Conservation (phyloP, 1,140 invertebrate species). For the Cotesia chilonis region DNA sequence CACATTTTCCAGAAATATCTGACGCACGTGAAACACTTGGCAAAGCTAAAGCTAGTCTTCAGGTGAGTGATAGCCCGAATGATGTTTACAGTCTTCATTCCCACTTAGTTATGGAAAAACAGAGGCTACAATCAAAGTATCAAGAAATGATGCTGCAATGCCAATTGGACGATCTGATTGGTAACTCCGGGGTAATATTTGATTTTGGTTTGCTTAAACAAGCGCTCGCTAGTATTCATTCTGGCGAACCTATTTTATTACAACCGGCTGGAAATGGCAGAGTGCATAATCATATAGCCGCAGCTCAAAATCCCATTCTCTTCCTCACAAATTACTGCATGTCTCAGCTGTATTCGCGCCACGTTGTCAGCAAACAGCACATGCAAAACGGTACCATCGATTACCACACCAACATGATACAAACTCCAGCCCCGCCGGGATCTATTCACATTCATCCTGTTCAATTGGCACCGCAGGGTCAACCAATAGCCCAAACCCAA, state of each 20-base stretch:
- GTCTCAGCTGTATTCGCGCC: slow-evolving; percentile 76
- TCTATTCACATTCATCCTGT: slow-evolving; percentile 55
- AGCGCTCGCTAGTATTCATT: slow-evolving; percentile 70
- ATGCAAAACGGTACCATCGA: slow-evolving; percentile 69
- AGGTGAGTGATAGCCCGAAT: slow-evolving; percentile 67
- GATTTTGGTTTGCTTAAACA: slow-evolving; percentile 74
- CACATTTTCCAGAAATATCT: slow-evolving; percentile 71
- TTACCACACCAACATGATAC: slow-evolving; percentile 61
- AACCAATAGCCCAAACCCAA: slow-evolving; percentile 50
- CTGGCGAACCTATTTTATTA: slow-evolving; percentile 63
- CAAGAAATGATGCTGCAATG: slow-evolving; percentile 78
- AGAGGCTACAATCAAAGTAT: slow-evolving; percentile 72
- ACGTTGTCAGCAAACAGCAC: slow-evolving; percentile 70
- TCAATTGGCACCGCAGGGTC: slow-evolving; percentile 42
- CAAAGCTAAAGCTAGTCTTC: slow-evolving; percentile 70
- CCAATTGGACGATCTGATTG: slow-evolving; percentile 75
- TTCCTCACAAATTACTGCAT: slow-evolving; percentile 79
- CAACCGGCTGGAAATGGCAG: slow-evolving; percentile 61
- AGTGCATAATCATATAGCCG: slow-evolving; percentile 56
- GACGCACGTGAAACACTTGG: slow-evolving; percentile 72
- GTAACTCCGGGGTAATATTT: slow-evolving; percentile 72
- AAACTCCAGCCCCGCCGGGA: slow-evolving; percentile 50
- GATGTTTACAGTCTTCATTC: slow-evolving; percentile 70
- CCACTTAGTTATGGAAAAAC: slow-evolving; percentile 70
- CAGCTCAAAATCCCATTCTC: slow-evolving; percentile 71